These are phyloP conservation scores for Danionella cerebrum DNA, from an alignment of 2,113 vertebrate species.

Conservation along the genomic window DNA sequence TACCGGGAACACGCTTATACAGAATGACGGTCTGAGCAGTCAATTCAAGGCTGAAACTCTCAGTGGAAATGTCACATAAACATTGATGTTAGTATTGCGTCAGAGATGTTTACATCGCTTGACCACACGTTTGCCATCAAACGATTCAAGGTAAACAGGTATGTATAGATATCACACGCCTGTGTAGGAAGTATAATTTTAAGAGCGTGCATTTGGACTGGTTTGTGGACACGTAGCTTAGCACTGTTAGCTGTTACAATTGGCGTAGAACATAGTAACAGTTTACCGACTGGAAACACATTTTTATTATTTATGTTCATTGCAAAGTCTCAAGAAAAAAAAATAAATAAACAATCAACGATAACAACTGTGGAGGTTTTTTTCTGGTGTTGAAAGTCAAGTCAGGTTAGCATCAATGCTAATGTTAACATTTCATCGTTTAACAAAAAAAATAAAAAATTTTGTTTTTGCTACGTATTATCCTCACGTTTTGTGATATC, in stretches of 20 bases:
- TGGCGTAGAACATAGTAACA: background rate
- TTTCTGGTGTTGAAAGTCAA: too few species aligned
- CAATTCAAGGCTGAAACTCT: constrained; percentile 29
- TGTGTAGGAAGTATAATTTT: background rate
- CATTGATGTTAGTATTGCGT: background rate
- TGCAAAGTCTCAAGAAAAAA: too few species aligned
- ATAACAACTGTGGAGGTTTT: too few species aligned
- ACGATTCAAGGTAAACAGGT: background rate
- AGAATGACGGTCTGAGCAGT: background rate
- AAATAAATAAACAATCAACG: too few species aligned
- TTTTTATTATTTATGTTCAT: too few species aligned
- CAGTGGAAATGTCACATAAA: constrained; percentile 36
- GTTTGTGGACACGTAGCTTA: constrained; percentile 5
- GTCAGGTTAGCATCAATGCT: too few species aligned
- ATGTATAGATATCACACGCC: background rate
- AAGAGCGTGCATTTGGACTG: background rate
- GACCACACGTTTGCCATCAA: background rate
- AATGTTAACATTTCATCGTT: too few species aligned
- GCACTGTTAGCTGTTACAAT: background rate
- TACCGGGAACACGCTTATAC: background rate
- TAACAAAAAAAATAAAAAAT: too few species aligned
- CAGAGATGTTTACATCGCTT: background rate
- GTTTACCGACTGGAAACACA: background rate
- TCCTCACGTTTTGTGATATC: too few species aligned
- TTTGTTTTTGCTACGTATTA: too few species aligned